Conservation (phyloP, 2,113 vertebrate species). For the Lucifuga dentata region DNA sequence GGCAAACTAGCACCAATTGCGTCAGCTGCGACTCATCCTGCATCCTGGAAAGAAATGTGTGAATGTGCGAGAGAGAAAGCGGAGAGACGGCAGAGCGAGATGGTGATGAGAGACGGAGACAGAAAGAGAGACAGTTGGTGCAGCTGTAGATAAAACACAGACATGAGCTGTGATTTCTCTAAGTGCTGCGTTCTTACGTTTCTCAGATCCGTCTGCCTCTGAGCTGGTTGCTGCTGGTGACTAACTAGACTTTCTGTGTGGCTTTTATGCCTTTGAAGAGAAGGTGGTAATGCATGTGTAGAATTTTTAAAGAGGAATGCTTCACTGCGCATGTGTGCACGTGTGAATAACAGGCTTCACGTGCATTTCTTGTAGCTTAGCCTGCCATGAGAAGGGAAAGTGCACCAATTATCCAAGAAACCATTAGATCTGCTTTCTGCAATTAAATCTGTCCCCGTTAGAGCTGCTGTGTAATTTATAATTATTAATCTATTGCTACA, state of each 20-base stretch:
- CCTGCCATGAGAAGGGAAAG: background rate
- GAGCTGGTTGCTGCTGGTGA: background rate
- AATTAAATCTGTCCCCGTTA: background rate
- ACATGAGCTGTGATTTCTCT: slow-evolving; percentile 16
- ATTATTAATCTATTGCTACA: too few species aligned
- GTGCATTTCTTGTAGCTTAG: background rate
- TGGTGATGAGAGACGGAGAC: slow-evolving; percentile 22
- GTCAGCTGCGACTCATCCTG: slow-evolving; percentile 42
- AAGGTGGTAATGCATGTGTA: background rate
- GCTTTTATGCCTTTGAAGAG: slow-evolving; percentile 1
- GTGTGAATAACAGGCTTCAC: background rate
- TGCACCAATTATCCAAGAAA: too few species aligned
- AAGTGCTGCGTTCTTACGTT: slow-evolving; percentile 3
- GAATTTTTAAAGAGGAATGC: too few species aligned
- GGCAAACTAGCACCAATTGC: slow-evolving; percentile 10
- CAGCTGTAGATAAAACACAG: slow-evolving; percentile 19
- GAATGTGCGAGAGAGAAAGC: background rate
- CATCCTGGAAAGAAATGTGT: slow-evolving; percentile 30
- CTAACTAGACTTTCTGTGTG: background rate
- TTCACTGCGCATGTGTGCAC: too few species aligned
- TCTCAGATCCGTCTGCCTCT: slow-evolving; percentile 4
- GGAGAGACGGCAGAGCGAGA: too few species aligned
- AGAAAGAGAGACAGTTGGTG: background rate
- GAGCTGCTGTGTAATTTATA: background rate
- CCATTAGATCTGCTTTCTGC: too few species aligned